phyloP scores from a whole-genome alignment of 2,797 vertebrate species.

The Pangasius sanitwongsei region DNA sequence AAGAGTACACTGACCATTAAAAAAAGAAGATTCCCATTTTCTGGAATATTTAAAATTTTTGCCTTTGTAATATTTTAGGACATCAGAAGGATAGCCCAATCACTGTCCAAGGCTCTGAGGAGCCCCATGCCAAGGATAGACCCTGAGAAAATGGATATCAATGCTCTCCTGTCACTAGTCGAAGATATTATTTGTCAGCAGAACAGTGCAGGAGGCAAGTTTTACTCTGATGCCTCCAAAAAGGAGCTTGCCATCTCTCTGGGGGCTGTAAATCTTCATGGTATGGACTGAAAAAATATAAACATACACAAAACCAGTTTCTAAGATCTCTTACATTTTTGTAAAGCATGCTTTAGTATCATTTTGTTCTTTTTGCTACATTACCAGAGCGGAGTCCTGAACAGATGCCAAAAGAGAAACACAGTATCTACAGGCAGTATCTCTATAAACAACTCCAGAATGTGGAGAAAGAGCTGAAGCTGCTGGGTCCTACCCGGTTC shows the following conservation, averaged over 20 bases:
- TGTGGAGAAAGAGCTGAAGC: constrained; percentile 81
- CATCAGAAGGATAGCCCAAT: constrained; percentile 84
- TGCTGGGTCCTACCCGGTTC: constrained; percentile 81
- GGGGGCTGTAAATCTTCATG: constrained; percentile 40
- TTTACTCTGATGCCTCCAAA: constrained; percentile 75
- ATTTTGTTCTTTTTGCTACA: constrained; percentile 6
- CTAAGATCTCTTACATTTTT: background rate
- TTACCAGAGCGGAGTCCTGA: constrained; percentile 71
- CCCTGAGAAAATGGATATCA: constrained; percentile 81
- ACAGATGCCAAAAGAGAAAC: constrained; percentile 68
- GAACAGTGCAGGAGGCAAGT: constrained; percentile 71
- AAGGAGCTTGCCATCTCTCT: constrained; percentile 39
- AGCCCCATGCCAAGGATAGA: constrained; percentile 71
- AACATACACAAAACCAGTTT: background rate
- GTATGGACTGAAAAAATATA: background rate
- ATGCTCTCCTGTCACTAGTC: constrained; percentile 83
- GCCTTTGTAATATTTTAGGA: constrained; percentile 72
- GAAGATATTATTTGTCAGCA: constrained; percentile 86
- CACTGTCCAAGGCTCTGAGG: constrained; percentile 85
- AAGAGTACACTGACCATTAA: background rate
- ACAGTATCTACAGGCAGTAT: constrained; percentile 73
- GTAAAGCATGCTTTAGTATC: background rate
- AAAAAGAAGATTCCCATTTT: background rate
- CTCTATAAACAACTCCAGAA: constrained; percentile 86
- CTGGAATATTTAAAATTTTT: background rate